Percentiles rank a stretch among this genome's conserved stretches.
Conservation (phyloP, 1,140 invertebrate genomes). For the Paraescarpia echinospica region DNA sequence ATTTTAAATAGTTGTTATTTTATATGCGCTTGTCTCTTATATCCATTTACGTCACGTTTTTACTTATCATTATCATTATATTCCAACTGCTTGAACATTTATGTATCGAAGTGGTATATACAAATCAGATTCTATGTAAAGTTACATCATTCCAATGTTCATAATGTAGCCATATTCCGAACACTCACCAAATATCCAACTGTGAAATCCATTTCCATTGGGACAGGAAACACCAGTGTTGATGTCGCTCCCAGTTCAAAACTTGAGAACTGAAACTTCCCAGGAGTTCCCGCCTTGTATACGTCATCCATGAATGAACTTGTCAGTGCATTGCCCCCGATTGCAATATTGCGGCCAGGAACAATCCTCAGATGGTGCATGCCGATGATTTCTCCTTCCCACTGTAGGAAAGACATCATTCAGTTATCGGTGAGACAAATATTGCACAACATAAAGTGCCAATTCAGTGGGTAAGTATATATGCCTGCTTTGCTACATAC, state of each 20-base stretch:
- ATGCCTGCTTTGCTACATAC: no score
- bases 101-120: no score
- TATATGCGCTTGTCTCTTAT: no score
- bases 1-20: no score
- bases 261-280: constrained; percentile 42
- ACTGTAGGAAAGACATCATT: constrained; percentile 13
- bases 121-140: no score
- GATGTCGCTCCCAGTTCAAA: constrained; percentile 44
- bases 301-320: constrained; percentile 35
- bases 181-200: constrained; percentile 44
- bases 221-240: constrained; percentile 39
- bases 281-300: constrained; percentile 34
- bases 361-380: constrained; percentile 43
- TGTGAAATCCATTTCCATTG: constrained; percentile 42
- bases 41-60: no score
- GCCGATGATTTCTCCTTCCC: constrained; percentile 47
- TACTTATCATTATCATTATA: no score
- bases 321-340: constrained; percentile 38
- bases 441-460: neutral
- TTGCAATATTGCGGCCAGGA: constrained; percentile 39
- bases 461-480: neutral
- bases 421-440: neutral
- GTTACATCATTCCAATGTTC: no score
- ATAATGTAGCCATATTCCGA: no score
- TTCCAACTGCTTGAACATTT: no score